These are phyloP conservation scores for Odontomachus brunneus DNA, from an alignment of 1,140 invertebrate species.

Conservation along the genomic window DNA sequence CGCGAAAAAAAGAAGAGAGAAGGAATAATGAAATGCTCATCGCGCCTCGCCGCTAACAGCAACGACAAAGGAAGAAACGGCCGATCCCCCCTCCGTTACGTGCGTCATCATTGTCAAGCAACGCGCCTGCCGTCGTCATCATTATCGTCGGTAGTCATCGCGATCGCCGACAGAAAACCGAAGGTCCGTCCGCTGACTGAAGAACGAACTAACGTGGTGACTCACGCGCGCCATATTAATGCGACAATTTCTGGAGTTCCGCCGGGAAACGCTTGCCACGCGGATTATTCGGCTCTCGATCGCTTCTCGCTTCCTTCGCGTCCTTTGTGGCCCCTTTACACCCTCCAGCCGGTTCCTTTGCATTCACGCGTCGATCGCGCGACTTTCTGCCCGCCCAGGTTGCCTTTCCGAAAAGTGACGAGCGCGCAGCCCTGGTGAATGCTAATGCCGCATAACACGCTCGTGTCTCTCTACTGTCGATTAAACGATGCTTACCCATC, in stretches of 20 bases:
- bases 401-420: conserved; percentile 67
- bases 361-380: conserved; percentile 55
- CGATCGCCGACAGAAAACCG: conserved; percentile 60
- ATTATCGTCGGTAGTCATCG: conserved; percentile 67
- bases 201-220: conserved; percentile 60
- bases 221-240: conserved; percentile 65
- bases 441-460: conserved; percentile 47
- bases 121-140: conserved; percentile 41
- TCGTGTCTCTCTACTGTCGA: background rate
- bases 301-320: conserved; percentile 40
- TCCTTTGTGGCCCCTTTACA: conserved; percentile 27
- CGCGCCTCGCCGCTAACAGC: conserved; percentile 41
- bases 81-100: conserved; percentile 49
- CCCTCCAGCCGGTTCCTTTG: conserved; percentile 34
- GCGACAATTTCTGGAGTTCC: conserved; percentile 49
- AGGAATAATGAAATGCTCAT: conserved; percentile 71
- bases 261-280: conserved; percentile 5
- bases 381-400: conserved; percentile 65
- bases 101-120: conserved; percentile 65
- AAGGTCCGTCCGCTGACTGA: conserved; percentile 60
- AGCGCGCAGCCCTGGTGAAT: conserved; percentile 46
- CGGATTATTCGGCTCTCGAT: conserved; percentile 17
- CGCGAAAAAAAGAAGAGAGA: conserved; percentile 13
- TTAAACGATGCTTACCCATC: too few relatives aligned
- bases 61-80: conserved; percentile 36